Base-by-base conservation (phyloP, 1,140 invertebrate species). In the Archegozetes longisetosus region DNA sequence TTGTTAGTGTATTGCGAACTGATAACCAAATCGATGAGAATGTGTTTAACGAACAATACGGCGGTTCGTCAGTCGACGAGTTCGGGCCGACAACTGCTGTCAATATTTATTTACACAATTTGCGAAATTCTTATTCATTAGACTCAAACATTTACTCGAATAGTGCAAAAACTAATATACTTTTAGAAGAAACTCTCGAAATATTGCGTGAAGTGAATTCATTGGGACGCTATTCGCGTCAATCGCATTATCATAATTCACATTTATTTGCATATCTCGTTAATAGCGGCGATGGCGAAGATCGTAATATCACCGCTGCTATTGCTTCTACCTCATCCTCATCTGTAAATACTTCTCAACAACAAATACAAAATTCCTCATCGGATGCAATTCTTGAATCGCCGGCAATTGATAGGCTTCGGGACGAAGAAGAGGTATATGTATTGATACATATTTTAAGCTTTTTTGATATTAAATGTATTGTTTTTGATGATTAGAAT, bases 251-350 rank as follows among this genome's bases (percentile, higher is more conserved):
- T n/a, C n/a, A 24, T 26, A 57, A 24, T 50, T 57, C 55, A 24
- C 40, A 57, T 28, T 48, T 57, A 48, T 55, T 57, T 50, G 55
- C 55, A 47, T 57, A 55, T 49, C 55, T 46, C n/a, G 32, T 57
- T 14, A 57, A 46, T 46, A 14, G 32, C 4, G 55, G 55, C 13
- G 17, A n/a, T 28, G n/a, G 29, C 3, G 26, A 55, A 46, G 6
- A 29, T 55, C 13, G 20, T 14, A 4, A 4, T 14, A 51, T 23
- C 9, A 46, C n/a, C n/a, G 40, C 40, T 51, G 49, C 14, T n/a
- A 23, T n/a, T 51, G 24, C 40, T 47, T 47, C 40, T 47, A 47
- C n/a, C n/a, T 47, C 40, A 47, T 12, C n/a, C n/a, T n/a, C 40
- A 13, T 47, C 40, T 51, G 24, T 23, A 14, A 51, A 14, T n/a